phyloP scores from a whole-genome alignment of 2,113 vertebrate species.

The Thermophis baileyi region DNA sequence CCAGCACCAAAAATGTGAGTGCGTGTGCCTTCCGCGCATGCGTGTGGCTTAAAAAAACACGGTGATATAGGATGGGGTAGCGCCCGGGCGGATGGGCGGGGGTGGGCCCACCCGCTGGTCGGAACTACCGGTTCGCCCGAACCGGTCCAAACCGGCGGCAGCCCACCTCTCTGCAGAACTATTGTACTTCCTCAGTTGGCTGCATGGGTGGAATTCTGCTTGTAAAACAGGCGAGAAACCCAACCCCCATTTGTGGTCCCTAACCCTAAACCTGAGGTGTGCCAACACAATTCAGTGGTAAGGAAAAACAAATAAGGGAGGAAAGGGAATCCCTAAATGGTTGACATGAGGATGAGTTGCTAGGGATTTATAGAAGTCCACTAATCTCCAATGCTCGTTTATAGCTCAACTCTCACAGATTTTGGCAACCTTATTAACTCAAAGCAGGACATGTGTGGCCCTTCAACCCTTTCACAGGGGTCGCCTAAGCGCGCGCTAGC shows the following conservation, averaged over 20 bases:
- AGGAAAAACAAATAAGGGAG: not conserved
- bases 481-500: too few species aligned
- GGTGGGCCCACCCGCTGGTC: too few species aligned
- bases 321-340: not conserved
- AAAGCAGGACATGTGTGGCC: not conserved
- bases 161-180: not conserved
- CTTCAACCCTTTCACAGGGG: too few species aligned
- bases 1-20: too few species aligned
- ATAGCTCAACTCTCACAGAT: not conserved
- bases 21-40: too few species aligned
- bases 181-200: not conserved
- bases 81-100: too few species aligned
- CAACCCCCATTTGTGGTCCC: not conserved
- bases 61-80: too few species aligned
- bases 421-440: not conserved
- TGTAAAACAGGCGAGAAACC: not conserved
- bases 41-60: too few species aligned
- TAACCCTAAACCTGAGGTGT: not conserved
- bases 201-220: not conserved
- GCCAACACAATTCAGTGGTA: not conserved
- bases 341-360: not conserved
- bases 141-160: too few species aligned
- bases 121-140: too few species aligned
- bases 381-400: not conserved
- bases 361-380: not conserved